phyloP scores from a whole-genome alignment of 2,797 vertebrate genomes.

The Limosa lapponica region DNA sequence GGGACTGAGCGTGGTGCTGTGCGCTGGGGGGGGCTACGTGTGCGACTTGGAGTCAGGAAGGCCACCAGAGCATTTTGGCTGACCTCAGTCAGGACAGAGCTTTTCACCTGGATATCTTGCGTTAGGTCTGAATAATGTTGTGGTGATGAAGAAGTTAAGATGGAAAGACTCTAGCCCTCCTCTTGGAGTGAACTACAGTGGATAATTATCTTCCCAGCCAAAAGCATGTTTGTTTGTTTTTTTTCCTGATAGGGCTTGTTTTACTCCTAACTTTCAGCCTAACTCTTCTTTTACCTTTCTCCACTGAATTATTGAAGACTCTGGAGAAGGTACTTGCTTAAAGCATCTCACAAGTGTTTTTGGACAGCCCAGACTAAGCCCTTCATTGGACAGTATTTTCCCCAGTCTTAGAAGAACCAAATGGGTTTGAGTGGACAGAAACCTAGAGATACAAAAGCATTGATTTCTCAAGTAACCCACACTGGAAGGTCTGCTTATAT shows the following conservation, averaged over 20 bases:
- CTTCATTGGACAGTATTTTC: background rate
- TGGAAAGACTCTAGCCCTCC: background rate
- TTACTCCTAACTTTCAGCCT: background rate
- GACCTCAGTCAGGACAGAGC: background rate
- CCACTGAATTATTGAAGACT: background rate
- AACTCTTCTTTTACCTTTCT: background rate
- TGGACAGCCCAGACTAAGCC: background rate
- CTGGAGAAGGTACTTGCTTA: background rate
- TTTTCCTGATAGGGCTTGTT: background rate
- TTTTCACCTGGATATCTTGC: rapidly evolving
- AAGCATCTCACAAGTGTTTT: background rate
- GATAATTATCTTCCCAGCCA: background rate
- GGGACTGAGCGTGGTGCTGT: rapidly evolving
- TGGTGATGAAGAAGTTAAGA: background rate
- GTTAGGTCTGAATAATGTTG: background rate
- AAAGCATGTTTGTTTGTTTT: background rate
- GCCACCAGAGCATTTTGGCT: background rate
- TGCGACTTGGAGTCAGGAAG: background rate
- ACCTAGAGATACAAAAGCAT: background rate
- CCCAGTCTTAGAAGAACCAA: background rate
- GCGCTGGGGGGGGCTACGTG: rapidly evolving
- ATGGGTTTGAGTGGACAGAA: background rate
- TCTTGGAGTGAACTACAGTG: background rate
- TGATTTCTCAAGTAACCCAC: background rate
- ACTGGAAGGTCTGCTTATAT: background rate